These are phyloP conservation scores for Amblyjoppa proteus DNA, from an alignment of 2,888 invertebrate species.

Conservation along the genomic window DNA sequence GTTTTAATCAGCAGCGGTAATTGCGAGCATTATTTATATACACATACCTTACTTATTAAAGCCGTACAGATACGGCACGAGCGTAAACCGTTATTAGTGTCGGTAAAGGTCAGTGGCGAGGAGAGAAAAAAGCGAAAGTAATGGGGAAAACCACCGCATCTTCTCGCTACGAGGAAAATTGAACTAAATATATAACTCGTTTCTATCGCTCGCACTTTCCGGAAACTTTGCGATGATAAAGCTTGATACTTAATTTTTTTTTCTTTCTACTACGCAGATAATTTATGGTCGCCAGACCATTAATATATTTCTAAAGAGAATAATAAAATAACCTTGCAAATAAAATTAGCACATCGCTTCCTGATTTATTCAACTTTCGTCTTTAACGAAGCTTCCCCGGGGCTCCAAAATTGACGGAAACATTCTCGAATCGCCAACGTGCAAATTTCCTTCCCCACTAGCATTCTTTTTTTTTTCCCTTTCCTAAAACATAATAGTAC, in stretches of 20 bases:
- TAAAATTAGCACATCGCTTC: not conserved
- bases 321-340: not conserved
- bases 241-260: not conserved
- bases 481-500: no score
- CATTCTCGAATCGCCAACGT: no score
- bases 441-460: no score
- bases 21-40: conserved; percentile 11
- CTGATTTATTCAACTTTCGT: not conserved
- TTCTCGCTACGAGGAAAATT: not conserved
- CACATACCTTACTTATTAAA: not conserved
- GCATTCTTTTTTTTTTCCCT: no score
- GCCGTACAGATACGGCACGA: not conserved
- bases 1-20: conserved; percentile 9
- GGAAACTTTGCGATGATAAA: not conserved
- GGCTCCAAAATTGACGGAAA: no score
- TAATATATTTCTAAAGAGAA: not conserved
- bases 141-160: not conserved
- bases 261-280: not conserved
- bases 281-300: not conserved
- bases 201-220: not conserved
- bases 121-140: not conserved
- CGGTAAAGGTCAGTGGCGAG: not conserved
- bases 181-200: not conserved
- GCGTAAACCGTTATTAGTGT: conserved; percentile 19
- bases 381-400: no score